Evolutionary conservation across 2,797 vertebrate species (phyloP).

Genomic region (Mormyrus proboscirostris): DNA sequence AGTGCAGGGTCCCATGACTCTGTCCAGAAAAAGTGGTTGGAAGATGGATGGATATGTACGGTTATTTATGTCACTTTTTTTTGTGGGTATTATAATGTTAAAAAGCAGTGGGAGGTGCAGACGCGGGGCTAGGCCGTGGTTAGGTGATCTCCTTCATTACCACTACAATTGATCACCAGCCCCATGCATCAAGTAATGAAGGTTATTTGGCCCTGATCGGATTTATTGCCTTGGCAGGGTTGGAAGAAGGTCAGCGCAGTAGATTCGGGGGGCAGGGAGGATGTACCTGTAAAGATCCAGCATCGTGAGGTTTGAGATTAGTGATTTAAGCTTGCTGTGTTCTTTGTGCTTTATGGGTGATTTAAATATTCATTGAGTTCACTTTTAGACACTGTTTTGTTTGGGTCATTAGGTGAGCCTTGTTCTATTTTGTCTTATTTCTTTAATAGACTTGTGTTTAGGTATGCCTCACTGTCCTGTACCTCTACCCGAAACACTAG

Average conservation of each 20-base stretch:
- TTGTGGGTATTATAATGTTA: not conserved
- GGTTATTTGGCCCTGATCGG: not conserved
- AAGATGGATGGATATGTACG: not conserved
- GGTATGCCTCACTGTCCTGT: not conserved
- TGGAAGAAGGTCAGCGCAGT: not conserved
- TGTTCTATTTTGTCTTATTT: not conserved
- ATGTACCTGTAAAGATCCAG: not conserved
- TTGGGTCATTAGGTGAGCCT: not conserved
- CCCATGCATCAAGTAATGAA: not conserved
- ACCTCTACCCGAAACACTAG: not conserved
- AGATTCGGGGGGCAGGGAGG: not conserved
- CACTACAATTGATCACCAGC: not conserved
- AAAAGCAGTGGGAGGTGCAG: not conserved
- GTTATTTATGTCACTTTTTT: not conserved
- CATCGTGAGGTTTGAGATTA: not conserved
- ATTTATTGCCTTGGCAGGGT: not conserved
- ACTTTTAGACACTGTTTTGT: not conserved
- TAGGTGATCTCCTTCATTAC: not conserved
- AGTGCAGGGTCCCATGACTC: not conserved
- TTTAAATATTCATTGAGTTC: slow-evolving; percentile 2
- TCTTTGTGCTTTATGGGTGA: not conserved
- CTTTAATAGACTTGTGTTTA: not conserved
- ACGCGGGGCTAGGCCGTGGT: not conserved
- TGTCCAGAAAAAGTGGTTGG: not conserved
- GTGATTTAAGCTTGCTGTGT: not conserved